Base-by-base conservation (phyloP, 1,140 invertebrate species). In the Orchesella cincta region DNA sequence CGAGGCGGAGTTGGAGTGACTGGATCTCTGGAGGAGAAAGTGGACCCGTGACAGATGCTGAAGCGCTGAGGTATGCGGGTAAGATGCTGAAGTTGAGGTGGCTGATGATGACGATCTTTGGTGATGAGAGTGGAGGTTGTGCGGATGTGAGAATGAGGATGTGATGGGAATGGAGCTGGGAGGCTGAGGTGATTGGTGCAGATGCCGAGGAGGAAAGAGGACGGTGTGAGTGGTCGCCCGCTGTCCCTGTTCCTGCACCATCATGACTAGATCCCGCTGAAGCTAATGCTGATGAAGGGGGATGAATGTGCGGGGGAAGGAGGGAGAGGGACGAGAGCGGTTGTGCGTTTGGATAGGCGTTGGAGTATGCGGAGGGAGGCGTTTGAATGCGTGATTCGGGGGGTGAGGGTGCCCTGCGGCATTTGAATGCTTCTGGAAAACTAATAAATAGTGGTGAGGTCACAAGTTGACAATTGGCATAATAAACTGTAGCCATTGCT, bases 351-450 rank as follows among this genome's bases (percentile, higher is more conserved):
- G 78, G 74, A 57, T 76, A 78, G 0, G 81, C 78, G 57, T 74
- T 78, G 52, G 67, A 76, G 78, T 80, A 82, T 35, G 71, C 71
- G 0, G 79, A 79, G 8, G n/a, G 77, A 79, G 12, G 75, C 62
- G 18, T 80, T 78, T 0, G 79, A 80, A 67, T 80, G 76, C 1
- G 76, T 75, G 79, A 80, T 29, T 82, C 81, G 33, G 79, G 81
- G 1, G 79, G 79, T 28, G 79, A 79, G 1, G 79, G 81, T 0
- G 79, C 79, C 20, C 78, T 75, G 20, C 77, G 78, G 62, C 79
- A 78, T 51, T 81, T 81, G 77, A 80, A 81, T 2, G 76, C 51
- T 81, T 81, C 72, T 75, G 51, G 14, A 57, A 23, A n/a, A n/a
- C n/a, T n/a, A n/a, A n/a, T n/a, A n/a, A n/a, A n/a, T n/a, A n/a